phyloP scores from a whole-genome alignment of 2,888 invertebrate species.

The Chironomus riparius region DNA sequence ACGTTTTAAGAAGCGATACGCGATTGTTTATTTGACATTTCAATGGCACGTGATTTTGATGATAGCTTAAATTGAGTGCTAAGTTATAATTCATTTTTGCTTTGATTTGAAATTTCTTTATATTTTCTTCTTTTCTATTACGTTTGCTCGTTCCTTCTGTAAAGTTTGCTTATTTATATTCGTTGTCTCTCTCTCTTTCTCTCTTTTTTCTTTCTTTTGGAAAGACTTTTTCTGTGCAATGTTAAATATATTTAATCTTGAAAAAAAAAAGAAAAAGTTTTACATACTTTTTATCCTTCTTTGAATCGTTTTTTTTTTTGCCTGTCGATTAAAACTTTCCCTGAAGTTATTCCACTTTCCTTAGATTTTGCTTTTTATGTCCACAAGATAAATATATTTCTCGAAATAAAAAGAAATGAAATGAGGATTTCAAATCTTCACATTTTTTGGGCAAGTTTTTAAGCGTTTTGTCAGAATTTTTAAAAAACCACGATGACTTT shows the following conservation, averaged over 20 bases:
- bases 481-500: not conserved
- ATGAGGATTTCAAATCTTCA: not conserved
- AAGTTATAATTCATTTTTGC: not conserved
- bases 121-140: too few species aligned
- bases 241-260: not conserved
- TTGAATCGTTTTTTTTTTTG: not conserved
- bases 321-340: not conserved
- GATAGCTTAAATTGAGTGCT: constrained; percentile 20
- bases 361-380: not conserved
- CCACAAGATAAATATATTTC: constrained; percentile 13
- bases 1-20: not conserved
- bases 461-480: not conserved
- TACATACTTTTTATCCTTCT: constrained; percentile 14
- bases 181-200: not conserved
- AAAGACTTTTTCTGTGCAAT: not conserved
- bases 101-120: not conserved
- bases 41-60: constrained; percentile 24
- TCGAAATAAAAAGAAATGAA: not conserved
- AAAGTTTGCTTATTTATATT: not conserved
- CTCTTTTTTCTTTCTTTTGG: not conserved
- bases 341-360: too few species aligned
- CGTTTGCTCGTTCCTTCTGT: too few species aligned
- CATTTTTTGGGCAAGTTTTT: not conserved
- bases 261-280: not conserved
- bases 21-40: constrained; percentile 10